Conservation (phyloP, 1,140 invertebrate species). For the Mylabris phalerata region DNA sequence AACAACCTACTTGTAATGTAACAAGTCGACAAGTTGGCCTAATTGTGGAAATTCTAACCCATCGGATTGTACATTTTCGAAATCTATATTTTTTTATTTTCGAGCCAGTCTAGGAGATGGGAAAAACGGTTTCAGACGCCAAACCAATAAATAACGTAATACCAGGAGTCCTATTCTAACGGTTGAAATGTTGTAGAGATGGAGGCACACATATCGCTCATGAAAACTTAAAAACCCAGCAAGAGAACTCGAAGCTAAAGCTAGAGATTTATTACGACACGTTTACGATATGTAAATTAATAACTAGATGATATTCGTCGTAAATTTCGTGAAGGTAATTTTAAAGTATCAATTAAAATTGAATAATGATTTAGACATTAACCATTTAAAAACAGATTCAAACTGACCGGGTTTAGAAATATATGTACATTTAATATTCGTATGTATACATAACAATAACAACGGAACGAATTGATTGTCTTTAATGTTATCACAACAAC, state of each 20-base stretch:
- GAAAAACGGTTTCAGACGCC: no score
- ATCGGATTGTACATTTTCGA: neutral
- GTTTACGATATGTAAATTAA: slow-evolving; percentile 17
- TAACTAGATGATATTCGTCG: slow-evolving; percentile 9
- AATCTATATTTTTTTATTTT: no score
- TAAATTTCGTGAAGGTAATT: slow-evolving; percentile 3
- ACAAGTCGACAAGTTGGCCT: slow-evolving; percentile 10
- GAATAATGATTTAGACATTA: neutral
- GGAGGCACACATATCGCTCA: slow-evolving; percentile 3
- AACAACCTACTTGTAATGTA: no score
- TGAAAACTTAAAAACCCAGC: slow-evolving; percentile 6
- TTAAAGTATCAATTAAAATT: neutral
- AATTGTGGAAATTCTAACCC: slow-evolving; percentile 12
- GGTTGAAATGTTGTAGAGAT: slow-evolving; percentile 7
- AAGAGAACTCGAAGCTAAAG: slow-evolving; percentile 4
- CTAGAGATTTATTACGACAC: slow-evolving; percentile 9
- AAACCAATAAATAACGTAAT: slow-evolving; percentile 8
- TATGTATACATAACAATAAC: neutral
- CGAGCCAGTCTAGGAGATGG: no score
- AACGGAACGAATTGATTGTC: neutral
- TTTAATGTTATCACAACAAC: slow-evolving; percentile 1
- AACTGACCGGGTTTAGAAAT: no score
- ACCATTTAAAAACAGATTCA: no score
- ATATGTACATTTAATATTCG: neutral
- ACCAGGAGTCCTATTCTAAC: slow-evolving; percentile 9